Conservation (phyloP, 2,888 invertebrate species). For the Oegoconia quadripuncta region DNA sequence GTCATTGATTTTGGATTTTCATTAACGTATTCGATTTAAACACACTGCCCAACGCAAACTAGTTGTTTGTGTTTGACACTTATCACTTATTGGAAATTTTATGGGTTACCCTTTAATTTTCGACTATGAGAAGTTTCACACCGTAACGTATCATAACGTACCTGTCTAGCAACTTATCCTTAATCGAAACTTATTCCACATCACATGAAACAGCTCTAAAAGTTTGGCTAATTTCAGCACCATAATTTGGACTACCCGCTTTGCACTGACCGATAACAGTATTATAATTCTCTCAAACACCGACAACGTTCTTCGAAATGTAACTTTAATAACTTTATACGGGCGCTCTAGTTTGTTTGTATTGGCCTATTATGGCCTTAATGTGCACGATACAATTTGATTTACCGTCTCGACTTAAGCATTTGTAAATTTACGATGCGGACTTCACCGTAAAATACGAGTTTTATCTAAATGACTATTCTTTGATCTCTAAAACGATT, state of each 20-base stretch:
- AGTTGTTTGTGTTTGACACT: too few species aligned
- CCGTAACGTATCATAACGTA: too few species aligned
- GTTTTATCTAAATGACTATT: constrained; percentile 6
- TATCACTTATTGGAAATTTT: too few species aligned
- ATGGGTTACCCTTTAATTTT: too few species aligned
- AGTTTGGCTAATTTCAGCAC: too few species aligned
- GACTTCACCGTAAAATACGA: constrained; percentile 7
- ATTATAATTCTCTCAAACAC: constrained; percentile 59
- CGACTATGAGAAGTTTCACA: too few species aligned
- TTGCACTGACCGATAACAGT: constrained; percentile 57
- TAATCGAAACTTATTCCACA: too few species aligned
- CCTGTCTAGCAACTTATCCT: too few species aligned
- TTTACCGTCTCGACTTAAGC: constrained; percentile 47
- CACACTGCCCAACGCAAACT: too few species aligned
- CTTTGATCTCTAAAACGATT: neutral
- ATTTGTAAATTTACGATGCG: constrained; percentile 35
- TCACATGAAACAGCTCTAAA: neutral
- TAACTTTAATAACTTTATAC: constrained; percentile 73
- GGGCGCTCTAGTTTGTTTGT: constrained; percentile 57
- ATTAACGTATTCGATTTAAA: too few species aligned
- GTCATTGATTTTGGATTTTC: too few species aligned
- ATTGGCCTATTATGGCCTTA: constrained; percentile 54
- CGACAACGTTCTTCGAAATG: constrained; percentile 60
- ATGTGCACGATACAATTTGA: constrained; percentile 50
- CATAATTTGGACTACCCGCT: constrained; percentile 30